Base-by-base conservation (phyloP, 1,140 invertebrate genomes). In the Drosophila ananassae region DNA sequence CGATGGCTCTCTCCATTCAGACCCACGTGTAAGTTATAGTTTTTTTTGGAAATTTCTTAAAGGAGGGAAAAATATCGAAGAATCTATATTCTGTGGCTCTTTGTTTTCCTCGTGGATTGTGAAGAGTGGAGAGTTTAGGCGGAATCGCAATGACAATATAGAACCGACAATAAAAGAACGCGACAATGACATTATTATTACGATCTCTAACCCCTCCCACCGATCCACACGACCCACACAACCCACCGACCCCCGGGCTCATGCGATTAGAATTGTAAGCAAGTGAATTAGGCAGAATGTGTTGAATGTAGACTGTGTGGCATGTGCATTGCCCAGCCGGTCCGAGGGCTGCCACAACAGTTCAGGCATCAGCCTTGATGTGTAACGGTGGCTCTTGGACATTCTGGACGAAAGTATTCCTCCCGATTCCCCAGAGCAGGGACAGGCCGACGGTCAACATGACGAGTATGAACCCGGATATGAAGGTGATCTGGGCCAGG, bases 121-220 rank as follows among this genome's bases (percentile, higher is more conserved):
- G 24, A 24, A 44, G 39, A 4, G 21, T 4, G 52, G 28, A 54
- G 47, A 39, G 51, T 32, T 24, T 34, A 17, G 34, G 12, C 46
- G 58, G 46, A 51, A 48, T 77, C 47, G 52, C 46, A 44, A 58
- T 71, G 77, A 66, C 61, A 66, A 58, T 62, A 55, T 58, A 84
- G 73, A 63, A 64, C 71, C 47, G 64, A 79, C 57, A 79, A 83
- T 75, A 76, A 79, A 68, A 54, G 24, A 79, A 82, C 51, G 71
- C 83, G 83, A 87, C 83, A 87, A 87, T 87, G 79, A 87, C 83
- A 87, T 85, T 87, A 87, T 87, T 87, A 87, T 73, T 89, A 79
- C 69, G 55, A 58, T 60, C 66, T 53, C 24, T 68, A 41, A 41
- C 37, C 69, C 41, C 50, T 30, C 24, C 10, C n/a, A 24, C 13